Evolutionary conservation across 2,797 vertebrate genomes (phyloP), one percentile per base, ranked within the genome.

Genomic region (Prunella strophiata): DNA sequence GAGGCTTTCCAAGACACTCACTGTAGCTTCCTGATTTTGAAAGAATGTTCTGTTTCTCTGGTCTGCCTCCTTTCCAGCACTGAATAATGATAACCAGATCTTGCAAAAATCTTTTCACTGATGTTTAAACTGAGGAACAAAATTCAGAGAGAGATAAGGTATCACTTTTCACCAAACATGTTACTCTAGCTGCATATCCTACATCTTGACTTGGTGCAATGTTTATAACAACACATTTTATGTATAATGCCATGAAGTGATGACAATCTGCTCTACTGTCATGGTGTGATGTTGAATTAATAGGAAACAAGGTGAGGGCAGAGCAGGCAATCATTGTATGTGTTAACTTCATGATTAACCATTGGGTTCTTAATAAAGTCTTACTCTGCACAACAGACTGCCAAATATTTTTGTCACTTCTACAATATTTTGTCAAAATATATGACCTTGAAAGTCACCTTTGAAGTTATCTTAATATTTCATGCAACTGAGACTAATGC

Each of bases 221-320:
- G 93, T 96, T 96, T 96, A 96, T 97, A 92, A 94, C 89, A 96
- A 93, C 91, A 94, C 62, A 1, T 96, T 93, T 96, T 96, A 94
- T 94, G 94, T 96, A 96, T 96, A 95, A 95, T 93, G 85, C 87
- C 87, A 92, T 67, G 92, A 93, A 96, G 93, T 95, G 94, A 94
- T 93, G 93, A 94, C 94, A 97, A 97, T 97, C 96, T 97, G 96
- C 92, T 96, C 95, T 86, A 86, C 96, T 96, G 94, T 93, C 93
- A 92, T 93, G 66, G 91, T 91, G 95, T 95, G 95, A 94, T 96
- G 79, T 83, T 96, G 93, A 96, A 96, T 96, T 97, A 97, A 94
- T 96, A 91, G 66, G 89, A 93, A 96, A 93, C 87, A 96, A 97
- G 95, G 94, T 97, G 95, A 96, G 94, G 94, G 94, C 91, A 97